Conservation (phyloP, 2,888 invertebrate species). For the Emmelina monodactyla region DNA sequence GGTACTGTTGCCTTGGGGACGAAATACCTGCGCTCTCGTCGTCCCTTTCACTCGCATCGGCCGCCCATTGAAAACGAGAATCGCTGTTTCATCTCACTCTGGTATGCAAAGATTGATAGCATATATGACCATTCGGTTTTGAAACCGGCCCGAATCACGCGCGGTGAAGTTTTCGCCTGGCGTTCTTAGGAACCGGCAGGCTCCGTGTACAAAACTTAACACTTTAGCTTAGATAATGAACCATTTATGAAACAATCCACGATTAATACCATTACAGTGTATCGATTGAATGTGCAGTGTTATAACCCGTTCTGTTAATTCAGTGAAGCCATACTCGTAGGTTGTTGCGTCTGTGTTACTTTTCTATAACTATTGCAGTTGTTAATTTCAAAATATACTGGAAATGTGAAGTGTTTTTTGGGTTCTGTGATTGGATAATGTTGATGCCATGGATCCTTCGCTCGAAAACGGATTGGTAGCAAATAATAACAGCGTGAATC, state of each 20-base stretch:
- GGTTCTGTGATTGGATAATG: slow-evolving; percentile 35
- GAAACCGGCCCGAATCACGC: slow-evolving; percentile 62
- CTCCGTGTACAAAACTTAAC: too few relatives aligned
- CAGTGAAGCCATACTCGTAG: slow-evolving; percentile 40
- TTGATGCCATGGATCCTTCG: slow-evolving; percentile 52
- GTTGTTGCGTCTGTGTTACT: slow-evolving; percentile 26
- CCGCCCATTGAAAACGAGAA: slow-evolving; percentile 26
- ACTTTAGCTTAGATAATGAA: not conserved
- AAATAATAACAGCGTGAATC: slow-evolving; percentile 55
- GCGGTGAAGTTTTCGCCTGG: slow-evolving; percentile 63
- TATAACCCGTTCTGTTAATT: slow-evolving; percentile 35
- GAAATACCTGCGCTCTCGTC: slow-evolving; percentile 45
- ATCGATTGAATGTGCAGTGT: slow-evolving; percentile 31
- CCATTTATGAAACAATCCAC: not conserved
- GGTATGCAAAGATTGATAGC: slow-evolving; percentile 68
- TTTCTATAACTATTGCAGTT: slow-evolving; percentile 26
- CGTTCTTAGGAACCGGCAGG: slow-evolving; percentile 54
- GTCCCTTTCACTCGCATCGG: slow-evolving; percentile 50
- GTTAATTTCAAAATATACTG: slow-evolving; percentile 23
- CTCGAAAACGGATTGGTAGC: slow-evolving; percentile 52
- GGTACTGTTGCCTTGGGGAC: slow-evolving; percentile 56
- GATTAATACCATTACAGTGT: slow-evolving; percentile 37
- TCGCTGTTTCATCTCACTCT: slow-evolving; percentile 55
- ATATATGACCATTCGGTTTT: slow-evolving; percentile 65
- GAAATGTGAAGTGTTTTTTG: slow-evolving; percentile 17